Conservation (phyloP, 2,888 invertebrate species). For the Agriopis aurantiaria region DNA sequence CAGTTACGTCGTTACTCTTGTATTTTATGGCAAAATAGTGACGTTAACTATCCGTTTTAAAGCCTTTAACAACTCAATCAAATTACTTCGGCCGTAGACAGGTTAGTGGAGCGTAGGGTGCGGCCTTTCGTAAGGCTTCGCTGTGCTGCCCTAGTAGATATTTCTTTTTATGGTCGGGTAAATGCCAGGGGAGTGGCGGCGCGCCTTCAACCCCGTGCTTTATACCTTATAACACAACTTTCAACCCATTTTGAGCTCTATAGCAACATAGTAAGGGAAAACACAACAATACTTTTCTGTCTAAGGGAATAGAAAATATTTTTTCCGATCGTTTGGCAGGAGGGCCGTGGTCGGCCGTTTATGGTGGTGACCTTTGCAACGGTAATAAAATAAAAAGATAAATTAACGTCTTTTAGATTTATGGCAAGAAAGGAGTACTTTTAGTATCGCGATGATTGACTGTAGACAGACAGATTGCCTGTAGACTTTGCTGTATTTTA, state of each 20-base stretch:
- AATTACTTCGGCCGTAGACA: conserved; percentile 50
- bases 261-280: conserved; percentile 5
- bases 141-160: conserved; percentile 79
- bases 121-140: conserved; percentile 78
- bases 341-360: conserved; percentile 40
- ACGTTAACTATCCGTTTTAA: conserved; percentile 26
- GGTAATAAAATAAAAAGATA: conserved; percentile 36
- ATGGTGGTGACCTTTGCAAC: conserved; percentile 36
- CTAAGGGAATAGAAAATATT: conserved; percentile 22
- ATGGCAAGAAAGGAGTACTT: conserved; percentile 25
- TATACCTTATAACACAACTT: conserved; percentile 60
- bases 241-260: conserved; percentile 53
- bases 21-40: conserved; percentile 8
- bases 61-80: conserved; percentile 33
- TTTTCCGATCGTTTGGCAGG: conserved; percentile 43
- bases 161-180: conserved; percentile 85
- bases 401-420: conserved; percentile 24
- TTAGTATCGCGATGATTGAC: conserved; percentile 9
- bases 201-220: conserved; percentile 63
- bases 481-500: not conserved
- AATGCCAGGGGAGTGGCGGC: conserved; percentile 83
- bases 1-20: conserved; percentile 2
- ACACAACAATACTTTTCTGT: not conserved
- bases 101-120: conserved; percentile 81
- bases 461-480: too few species aligned